phyloP scores from a whole-genome alignment of 2,888 invertebrate species.

The Poecilus cupreus region DNA sequence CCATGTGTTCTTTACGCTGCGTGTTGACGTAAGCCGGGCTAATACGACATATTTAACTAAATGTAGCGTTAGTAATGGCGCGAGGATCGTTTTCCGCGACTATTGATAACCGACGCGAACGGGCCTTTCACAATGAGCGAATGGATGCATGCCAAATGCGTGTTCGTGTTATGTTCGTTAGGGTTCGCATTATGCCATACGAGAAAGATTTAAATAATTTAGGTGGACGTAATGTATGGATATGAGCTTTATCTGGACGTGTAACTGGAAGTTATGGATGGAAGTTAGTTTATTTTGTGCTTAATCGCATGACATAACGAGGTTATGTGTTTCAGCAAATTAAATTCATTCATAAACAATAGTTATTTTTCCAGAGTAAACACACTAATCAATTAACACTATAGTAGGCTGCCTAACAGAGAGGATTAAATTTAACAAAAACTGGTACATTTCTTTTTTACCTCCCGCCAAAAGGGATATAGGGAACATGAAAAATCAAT shows the following conservation, averaged over 20 bases:
- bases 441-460: too few relatives aligned
- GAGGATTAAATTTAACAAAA: too few relatives aligned
- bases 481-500: too few relatives aligned
- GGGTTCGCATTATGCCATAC: background rate
- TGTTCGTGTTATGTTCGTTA: background rate
- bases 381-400: too few relatives aligned
- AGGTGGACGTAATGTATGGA: background rate
- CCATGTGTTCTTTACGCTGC: constrained; percentile 11
- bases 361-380: too few relatives aligned
- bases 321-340: too few relatives aligned
- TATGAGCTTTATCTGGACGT: background rate
- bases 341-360: too few relatives aligned
- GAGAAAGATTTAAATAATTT: background rate
- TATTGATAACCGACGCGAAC: constrained; percentile 3
- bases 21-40: constrained; percentile 4
- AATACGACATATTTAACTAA: constrained; percentile 40
- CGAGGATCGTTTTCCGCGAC: constrained; percentile 22
- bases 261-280: background rate
- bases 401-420: too few relatives aligned
- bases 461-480: too few relatives aligned
- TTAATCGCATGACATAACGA: too few relatives aligned
- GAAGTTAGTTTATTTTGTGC: background rate
- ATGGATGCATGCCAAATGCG: constrained; percentile 27
- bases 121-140: background rate
- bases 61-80: constrained; percentile 26